Base-by-base conservation (phyloP, 2,113 vertebrate genomes). In the Mus spicilegus region DNA sequence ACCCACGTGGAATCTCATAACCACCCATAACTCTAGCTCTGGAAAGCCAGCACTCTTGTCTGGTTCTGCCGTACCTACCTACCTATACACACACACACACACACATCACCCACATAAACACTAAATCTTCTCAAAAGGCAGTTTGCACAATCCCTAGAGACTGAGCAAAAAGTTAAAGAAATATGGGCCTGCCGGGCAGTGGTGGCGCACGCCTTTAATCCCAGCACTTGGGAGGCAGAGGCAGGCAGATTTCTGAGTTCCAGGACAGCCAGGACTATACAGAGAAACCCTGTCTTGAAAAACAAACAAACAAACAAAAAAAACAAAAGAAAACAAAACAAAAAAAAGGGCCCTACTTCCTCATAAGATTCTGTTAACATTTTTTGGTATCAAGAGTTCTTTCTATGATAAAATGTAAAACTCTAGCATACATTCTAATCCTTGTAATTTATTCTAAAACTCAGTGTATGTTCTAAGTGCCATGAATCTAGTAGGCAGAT, bases 131-230 rank as follows among this genome's bases (percentile, higher is more conserved):
- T 26, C 14, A 46, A 67, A 85, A 65, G 56, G 28, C 26, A 33
- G 5, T 86, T 87, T 69, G 33, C 10, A 51, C 30, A 70, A 22
- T 69, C 46, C 46, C 30, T 51, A 51, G 28, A 87, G 20, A n/a
- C 51, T 76, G 86, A 72, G 72, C 30, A 94, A 54, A 81, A 78
- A 77, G n/a, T 92, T 75, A 87, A 69, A 92, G 36, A 82, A 90
- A 90, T 67, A 67, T 30, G 30, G 65, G 1, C 46, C 8, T 42
- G 42, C 42, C 42, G 42, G 42, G 42, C 42, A 42, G 42, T 42
- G 42, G 42, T 42, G 42, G 42, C 42, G 42, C 42, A 42, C 42
- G 42, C 42, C 42, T 42, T 42, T 42, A 42, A 42, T 42, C 42
- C 42, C 42, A 42, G 42, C 42, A 42, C 42, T 42, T 42, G 42